These are phyloP conservation scores for Premnoplex brunnescens DNA, from an alignment of 2,797 vertebrate genomes.

Conservation along the genomic window DNA sequence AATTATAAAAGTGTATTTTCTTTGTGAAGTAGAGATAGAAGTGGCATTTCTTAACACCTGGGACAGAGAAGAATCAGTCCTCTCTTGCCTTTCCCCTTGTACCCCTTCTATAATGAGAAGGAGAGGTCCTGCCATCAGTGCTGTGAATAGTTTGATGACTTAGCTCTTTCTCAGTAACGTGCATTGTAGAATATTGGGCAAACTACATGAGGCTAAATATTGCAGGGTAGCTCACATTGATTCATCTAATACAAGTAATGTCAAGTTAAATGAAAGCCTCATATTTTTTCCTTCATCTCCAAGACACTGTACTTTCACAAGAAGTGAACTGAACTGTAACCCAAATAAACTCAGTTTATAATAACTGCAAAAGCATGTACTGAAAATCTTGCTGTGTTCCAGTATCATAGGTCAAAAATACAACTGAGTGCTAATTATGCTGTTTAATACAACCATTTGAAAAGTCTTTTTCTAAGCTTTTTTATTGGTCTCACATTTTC, in stretches of 20 bases:
- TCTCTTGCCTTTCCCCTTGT: not conserved
- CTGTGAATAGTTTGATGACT: not conserved
- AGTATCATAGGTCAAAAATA: conserved; percentile 1
- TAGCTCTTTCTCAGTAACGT: not conserved
- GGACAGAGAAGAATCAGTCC: not conserved
- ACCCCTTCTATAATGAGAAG: not conserved
- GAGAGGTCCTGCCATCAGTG: not conserved
- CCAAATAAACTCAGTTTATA: not conserved
- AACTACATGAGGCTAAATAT: not conserved
- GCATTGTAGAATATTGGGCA: not conserved
- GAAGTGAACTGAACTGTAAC: not conserved
- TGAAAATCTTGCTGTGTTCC: not conserved
- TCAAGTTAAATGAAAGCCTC: not conserved
- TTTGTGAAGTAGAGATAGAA: not conserved
- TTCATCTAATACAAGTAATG: not conserved
- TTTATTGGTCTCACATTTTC: not conserved
- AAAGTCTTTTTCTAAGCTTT: not conserved
- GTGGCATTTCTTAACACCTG: not conserved
- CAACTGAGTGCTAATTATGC: not conserved
- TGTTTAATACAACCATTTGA: not conserved
- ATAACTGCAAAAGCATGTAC: not conserved
- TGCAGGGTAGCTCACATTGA: not conserved
- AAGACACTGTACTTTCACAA: not conserved
- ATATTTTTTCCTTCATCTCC: not conserved
- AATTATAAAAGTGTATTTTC: not conserved